These are phyloP conservation scores for Malurus cyaneus DNA, from an alignment of 2,113 vertebrate genomes.

Conservation along the genomic window DNA sequence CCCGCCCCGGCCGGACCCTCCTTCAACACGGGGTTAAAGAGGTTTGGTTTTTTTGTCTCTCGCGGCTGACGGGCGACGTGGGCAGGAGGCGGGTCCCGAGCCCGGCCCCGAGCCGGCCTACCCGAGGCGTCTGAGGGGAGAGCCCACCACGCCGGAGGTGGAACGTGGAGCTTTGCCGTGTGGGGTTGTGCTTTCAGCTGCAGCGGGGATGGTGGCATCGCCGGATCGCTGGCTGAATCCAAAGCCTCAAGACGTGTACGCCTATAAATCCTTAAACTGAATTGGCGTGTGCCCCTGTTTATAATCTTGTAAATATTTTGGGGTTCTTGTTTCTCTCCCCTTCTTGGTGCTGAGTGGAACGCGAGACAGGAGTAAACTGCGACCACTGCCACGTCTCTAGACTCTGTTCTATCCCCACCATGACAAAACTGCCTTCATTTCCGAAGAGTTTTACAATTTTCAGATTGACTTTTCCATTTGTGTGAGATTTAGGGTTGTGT, in stretches of 20 bases:
- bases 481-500: too few relatives aligned
- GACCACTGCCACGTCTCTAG: accelerated
- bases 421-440: accelerated
- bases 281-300: accelerated
- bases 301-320: too few relatives aligned
- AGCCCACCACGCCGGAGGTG: accelerated
- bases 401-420: accelerated
- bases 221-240: accelerated
- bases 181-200: accelerated
- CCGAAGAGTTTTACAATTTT: not conserved
- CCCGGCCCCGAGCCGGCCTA: too few relatives aligned
- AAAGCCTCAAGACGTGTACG: accelerated
- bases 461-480: not conserved
- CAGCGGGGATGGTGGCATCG: accelerated
- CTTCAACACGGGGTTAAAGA: accelerated
- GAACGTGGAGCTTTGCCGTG: accelerated
- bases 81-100: accelerated
- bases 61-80: accelerated
- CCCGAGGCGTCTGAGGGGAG: accelerated
- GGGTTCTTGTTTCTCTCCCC: accelerated
- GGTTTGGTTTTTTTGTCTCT: too few relatives aligned
- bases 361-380: accelerated
- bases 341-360: not conserved
- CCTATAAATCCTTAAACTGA: not conserved
- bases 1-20: not conserved